Percentiles rank a stretch among this genome's conserved stretches.
These are phyloP conservation scores for Lagria hirta DNA, from an alignment of 2,888 invertebrate genomes.

Conservation along the genomic window DNA sequence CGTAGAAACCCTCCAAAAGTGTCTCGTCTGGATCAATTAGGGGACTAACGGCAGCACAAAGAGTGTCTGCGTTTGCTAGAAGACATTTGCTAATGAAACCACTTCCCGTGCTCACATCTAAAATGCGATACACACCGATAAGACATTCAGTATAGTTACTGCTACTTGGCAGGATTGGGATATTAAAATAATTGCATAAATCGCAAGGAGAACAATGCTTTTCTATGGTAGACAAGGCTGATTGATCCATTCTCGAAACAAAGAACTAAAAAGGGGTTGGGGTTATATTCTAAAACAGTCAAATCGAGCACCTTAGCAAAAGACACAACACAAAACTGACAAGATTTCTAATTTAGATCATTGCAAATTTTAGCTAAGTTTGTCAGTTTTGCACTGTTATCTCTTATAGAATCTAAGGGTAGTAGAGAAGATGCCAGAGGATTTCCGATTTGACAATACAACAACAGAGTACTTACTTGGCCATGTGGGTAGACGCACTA, in stretches of 20 bases:
- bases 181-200: constrained; percentile 21
- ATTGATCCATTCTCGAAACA: constrained; percentile 15
- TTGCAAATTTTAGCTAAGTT: no score
- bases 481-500: constrained; percentile 86
- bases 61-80: constrained; percentile 91
- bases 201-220: constrained; percentile 20
- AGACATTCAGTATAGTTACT: constrained; percentile 22
- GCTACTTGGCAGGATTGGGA: constrained; percentile 24
- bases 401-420: background rate
- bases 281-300: constrained; percentile 14
- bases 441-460: background rate
- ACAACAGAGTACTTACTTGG: constrained; percentile 78
- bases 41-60: constrained; percentile 95
- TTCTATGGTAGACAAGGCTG: constrained; percentile 20
- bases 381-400: no score
- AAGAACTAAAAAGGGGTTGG: constrained; percentile 7
- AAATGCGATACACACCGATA: constrained; percentile 34
- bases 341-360: no score
- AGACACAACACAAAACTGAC: no score
- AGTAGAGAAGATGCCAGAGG: background rate
- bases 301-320: constrained; percentile 8
- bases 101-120: constrained; percentile 70
- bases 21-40: constrained; percentile 91
- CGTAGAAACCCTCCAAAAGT: constrained; percentile 83
- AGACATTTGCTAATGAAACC: constrained; percentile 95